These are phyloP conservation scores for Cephalopterus ornatus DNA, from an alignment of 2,113 vertebrate genomes.

Conservation along the genomic window DNA sequence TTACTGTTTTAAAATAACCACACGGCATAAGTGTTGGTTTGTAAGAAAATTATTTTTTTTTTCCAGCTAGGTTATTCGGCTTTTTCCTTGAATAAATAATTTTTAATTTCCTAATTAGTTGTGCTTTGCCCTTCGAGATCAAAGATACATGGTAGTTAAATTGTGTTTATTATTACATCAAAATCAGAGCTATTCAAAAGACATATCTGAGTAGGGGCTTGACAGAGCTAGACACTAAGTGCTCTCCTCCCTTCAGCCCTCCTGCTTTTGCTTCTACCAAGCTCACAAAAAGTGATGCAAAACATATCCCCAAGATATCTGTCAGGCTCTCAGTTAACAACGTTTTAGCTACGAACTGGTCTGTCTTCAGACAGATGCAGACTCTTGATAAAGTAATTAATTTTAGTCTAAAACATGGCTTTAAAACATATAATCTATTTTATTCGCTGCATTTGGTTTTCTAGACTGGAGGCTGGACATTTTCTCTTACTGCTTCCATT, in stretches of 20 bases:
- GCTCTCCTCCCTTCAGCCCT: background rate
- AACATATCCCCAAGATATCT: background rate
- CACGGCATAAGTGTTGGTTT: background rate
- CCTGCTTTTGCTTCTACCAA: background rate
- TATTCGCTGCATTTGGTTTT: background rate
- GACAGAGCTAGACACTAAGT: background rate
- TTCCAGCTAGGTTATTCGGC: background rate
- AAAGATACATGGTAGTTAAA: background rate
- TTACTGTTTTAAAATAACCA: background rate
- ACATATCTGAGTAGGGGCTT: background rate
- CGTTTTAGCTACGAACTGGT: background rate
- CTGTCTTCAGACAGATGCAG: background rate
- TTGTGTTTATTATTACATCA: background rate
- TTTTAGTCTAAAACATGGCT: background rate
- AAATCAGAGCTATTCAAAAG: background rate
- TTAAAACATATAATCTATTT: background rate
- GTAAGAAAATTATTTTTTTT: background rate
- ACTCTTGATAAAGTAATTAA: background rate
- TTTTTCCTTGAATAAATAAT: background rate
- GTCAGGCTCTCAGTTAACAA: background rate
- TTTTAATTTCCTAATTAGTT: background rate
- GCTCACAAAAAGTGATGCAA: background rate
- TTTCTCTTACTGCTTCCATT: background rate
- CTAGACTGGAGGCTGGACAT: background rate
- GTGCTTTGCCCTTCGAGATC: background rate